Percentiles rank a stretch among this genome's conserved stretches.
These are phyloP conservation scores for Cantharis rufa DNA, from an alignment of 2,888 invertebrate species.

Conservation along the genomic window DNA sequence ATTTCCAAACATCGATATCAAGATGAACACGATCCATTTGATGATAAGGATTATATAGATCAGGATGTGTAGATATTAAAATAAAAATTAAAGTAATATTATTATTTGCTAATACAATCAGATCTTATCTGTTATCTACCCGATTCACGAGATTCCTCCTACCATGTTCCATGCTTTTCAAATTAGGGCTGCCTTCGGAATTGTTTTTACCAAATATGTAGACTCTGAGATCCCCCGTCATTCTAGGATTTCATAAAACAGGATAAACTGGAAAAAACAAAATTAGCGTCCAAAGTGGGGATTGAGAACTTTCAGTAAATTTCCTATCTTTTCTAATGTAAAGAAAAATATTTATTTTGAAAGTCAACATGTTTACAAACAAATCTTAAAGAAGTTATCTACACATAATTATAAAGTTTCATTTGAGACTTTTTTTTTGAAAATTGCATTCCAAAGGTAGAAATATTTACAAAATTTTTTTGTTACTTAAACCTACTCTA, in stretches of 20 bases:
- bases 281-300: no score
- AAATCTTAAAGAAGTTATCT: constrained; percentile 21
- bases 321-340: constrained; percentile 22
- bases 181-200: no score
- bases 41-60: constrained; percentile 40
- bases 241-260: no score
- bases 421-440: background rate
- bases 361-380: constrained; percentile 50
- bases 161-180: no score
- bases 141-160: no score
- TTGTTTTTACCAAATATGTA: no score
- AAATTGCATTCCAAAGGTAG: constrained; percentile 5
- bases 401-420: constrained; percentile 4
- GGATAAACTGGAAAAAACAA: no score
- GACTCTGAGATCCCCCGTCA: no score
- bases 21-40: constrained; percentile 33
- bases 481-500: background rate
- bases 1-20: constrained; percentile 36
- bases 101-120: no score
- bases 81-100: background rate
- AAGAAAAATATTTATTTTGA: constrained; percentile 45
- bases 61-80: constrained; percentile 35
- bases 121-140: no score
- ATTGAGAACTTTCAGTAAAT: background rate
- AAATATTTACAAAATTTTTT: constrained; percentile 5